Evolutionary conservation across 2,888 invertebrate genomes (phyloP), one percentile per base, ranked within the genome.

Genomic region (Lithophane ornitopus): DNA sequence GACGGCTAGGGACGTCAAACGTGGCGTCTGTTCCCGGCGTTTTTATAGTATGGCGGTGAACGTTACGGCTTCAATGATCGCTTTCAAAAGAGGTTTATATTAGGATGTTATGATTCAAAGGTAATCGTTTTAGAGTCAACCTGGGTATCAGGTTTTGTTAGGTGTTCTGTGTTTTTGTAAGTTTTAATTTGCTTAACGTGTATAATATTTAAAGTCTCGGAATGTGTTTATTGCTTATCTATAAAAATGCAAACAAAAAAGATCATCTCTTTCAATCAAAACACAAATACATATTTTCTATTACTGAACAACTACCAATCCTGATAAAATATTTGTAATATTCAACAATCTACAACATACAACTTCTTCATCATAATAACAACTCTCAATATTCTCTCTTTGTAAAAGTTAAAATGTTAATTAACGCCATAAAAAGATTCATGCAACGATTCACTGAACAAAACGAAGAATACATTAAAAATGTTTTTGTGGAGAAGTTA

Each of bases 1-100:
- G 66, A 46, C 1, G n/a, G 56, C 44, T 59, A 54, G 62, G 52
- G n/a, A 61, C 61, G 77, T 81, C 81, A 76, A 70, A 63, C 72
- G 69, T 46, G 22, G 61, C n/a, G 39, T 59, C 65, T 76, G 76
- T 70, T 59, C 68, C 62, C n/a, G 69, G 49, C 63, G 61, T 80
- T 82, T 81, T 46, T 46, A 56, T 41, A 70, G 49, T 79, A 34
- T 26, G 52, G 49, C 49, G 49, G 39, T 54, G 16, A 79, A 74
- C 49, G 68, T 72, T 34, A 65, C 16, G 16, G 16, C 49, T 70
- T 80, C 46, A 80, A 54, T 67, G 52, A 62, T 61, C 34, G 65
- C 6, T 61, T 78, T 82, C 9, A 41, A 63, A 74, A 56, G n/a
- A 41, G 41, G 16, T 69, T 70, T 78, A 39, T 44, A 59, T 49